Conservation (phyloP, 2,888 invertebrate species). For the Pterostichus niger region DNA sequence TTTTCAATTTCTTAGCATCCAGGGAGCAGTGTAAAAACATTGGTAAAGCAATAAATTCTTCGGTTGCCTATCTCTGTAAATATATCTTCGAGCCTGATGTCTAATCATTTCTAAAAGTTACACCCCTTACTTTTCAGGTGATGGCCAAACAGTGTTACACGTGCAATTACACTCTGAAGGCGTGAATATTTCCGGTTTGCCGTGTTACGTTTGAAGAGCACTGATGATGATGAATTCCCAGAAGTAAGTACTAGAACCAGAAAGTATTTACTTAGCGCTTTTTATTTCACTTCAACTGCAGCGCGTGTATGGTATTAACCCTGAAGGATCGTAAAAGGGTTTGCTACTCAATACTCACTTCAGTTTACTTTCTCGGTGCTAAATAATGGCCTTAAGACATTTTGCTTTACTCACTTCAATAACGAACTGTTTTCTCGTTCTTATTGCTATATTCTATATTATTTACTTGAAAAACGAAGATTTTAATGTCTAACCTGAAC, state of each 20-base stretch:
- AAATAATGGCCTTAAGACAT: slow-evolving; percentile 7
- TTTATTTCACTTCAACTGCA: slow-evolving; percentile 40
- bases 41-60: slow-evolving; percentile 43
- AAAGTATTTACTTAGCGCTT: slow-evolving; percentile 48
- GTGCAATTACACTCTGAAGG: background rate
- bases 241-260: slow-evolving; percentile 31
- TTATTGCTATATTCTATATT: no score
- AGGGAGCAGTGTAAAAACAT: slow-evolving; percentile 13
- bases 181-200: slow-evolving; percentile 11
- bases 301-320: slow-evolving; percentile 20
- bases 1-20: background rate
- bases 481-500: no score
- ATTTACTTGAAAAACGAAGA: no score
- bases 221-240: slow-evolving; percentile 44
- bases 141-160: background rate
- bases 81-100: slow-evolving; percentile 13
- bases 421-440: no score
- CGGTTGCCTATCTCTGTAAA: slow-evolving; percentile 17
- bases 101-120: slow-evolving; percentile 26
- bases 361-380: slow-evolving; percentile 4
- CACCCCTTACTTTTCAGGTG: slow-evolving; percentile 17
- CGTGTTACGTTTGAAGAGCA: slow-evolving; percentile 15
- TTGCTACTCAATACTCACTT: slow-evolving; percentile 16
- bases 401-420: no score
- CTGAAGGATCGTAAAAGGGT: slow-evolving; percentile 40